Conservation (phyloP, 2,113 vertebrate genomes). For the Mohoua ochrocephala region DNA sequence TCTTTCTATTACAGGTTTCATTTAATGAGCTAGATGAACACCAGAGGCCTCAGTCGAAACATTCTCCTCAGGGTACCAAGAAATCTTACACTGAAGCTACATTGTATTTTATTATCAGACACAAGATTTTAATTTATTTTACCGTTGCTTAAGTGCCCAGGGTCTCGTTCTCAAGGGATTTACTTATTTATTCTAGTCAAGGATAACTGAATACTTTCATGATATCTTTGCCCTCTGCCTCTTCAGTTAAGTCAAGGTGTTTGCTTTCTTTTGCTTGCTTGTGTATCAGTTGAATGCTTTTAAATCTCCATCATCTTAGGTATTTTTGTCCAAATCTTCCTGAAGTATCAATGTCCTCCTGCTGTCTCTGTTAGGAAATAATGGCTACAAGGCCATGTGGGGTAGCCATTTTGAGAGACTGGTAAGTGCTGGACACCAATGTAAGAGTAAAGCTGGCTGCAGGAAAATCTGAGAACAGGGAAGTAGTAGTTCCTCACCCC, state of each 20-base stretch:
- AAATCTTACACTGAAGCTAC: not conserved
- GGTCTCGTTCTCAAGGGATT: not conserved
- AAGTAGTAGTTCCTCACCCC: not conserved
- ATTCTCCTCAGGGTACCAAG: not conserved
- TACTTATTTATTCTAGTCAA: conserved; percentile 34
- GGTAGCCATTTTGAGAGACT: not conserved
- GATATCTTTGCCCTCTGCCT: not conserved
- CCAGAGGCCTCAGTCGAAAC: not conserved
- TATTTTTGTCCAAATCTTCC: not conserved
- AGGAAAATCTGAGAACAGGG: not conserved
- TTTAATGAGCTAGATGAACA: not conserved
- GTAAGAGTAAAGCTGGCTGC: not conserved
- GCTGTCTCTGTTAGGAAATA: not conserved
- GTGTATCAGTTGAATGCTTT: not conserved
- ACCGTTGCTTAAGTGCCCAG: not conserved
- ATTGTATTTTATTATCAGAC: conserved; percentile 8
- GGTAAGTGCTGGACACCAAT: rapidly evolving
- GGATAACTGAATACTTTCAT: not conserved
- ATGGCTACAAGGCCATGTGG: not conserved
- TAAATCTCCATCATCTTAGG: not conserved
- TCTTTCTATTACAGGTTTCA: not conserved
- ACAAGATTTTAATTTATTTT: conserved; percentile 25
- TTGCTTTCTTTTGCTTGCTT: conserved; percentile 17
- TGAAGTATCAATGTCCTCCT: not conserved
- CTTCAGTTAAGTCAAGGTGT: conserved; percentile 7